Evolutionary conservation across 2,113 vertebrate species (phyloP), one percentile per base, ranked within the genome.

Genomic region (Anoura caudifer): DNA sequence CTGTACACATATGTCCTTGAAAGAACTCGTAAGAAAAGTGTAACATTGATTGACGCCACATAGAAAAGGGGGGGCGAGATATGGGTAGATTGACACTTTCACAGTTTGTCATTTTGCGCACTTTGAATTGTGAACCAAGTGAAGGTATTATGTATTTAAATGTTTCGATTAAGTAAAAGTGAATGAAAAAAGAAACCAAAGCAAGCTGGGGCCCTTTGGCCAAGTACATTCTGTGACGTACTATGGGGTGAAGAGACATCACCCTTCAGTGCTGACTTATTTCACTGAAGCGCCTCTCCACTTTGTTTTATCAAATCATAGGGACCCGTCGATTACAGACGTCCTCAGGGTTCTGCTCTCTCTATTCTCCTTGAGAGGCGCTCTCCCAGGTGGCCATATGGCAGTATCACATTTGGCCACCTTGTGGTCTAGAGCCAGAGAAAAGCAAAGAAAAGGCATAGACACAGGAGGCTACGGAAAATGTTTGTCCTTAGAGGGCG

Each of bases 51-150:
- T 36, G 26, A 26, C 5, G 22, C n/a, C 3, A 10, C 65, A 36
- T 17, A n/a, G 13, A 22, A 95, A 83, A 90, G 52, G 11, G 15
- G 50, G 19, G 54, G 6, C 75, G 50, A 36, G 50, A 92, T 20
- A 36, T 14, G 43, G 12, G 38, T 31, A 70, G 9, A 22, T 26
- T 59, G 43, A 45, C 26, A 97, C 4, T 63, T 88, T 72, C 52
- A 79, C 14, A n/a, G 14, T 79, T 11, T 11, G 28, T 79, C 33
- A 63, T 67, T 94, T 85, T 81, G 38, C 28, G 31, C 24, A 50
- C 36, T 72, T 82, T 77, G 59, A 90, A 67, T 72, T 93, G 95
- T 61, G 69, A 91, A 88, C 26, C 28, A 92, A 72, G 47, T 75
- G 20, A 90, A 67, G 61, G 15, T 19, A 52, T 87, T 87, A 83